A percentile compares a stretch with the other conserved stretches of the same genome.
phyloP scores from a whole-genome alignment of 2,888 invertebrate genomes.

The Drosophila niveifrons region DNA sequence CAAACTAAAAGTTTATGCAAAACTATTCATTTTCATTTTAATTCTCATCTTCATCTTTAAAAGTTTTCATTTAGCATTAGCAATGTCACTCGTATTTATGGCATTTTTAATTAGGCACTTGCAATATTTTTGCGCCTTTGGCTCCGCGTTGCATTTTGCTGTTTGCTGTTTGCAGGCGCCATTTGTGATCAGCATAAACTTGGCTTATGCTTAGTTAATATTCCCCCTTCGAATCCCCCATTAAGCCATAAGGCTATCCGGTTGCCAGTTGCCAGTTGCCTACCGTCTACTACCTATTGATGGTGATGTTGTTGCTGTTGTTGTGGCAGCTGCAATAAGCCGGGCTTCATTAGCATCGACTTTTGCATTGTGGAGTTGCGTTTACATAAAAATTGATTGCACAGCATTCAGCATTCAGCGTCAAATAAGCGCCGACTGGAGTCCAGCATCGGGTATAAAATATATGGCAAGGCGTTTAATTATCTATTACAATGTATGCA shows the following conservation, averaged over 20 bases:
- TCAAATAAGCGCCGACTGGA: conserved; percentile 47
- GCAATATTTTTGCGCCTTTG: conserved; percentile 44
- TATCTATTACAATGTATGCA: conserved; percentile 59
- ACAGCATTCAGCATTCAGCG: conserved; percentile 55
- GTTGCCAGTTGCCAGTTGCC: conserved; percentile 14
- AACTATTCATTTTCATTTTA: conserved; percentile 34
- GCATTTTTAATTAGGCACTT: conserved; percentile 72
- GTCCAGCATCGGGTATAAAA: conserved; percentile 44
- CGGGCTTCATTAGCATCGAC: conserved; percentile 71
- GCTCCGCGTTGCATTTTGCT: conserved; percentile 22
- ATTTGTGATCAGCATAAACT: conserved; percentile 44
- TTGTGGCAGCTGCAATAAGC: conserved; percentile 41
- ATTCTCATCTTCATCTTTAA: conserved; percentile 23
- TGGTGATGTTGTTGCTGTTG: conserved; percentile 11
- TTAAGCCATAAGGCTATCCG: conserved; percentile 61
- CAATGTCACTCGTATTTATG: conserved; percentile 66
- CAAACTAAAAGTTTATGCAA: conserved; percentile 62
- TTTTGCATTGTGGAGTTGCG: conserved; percentile 67
- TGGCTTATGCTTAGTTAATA: conserved; percentile 44
- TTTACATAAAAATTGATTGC: conserved; percentile 73
- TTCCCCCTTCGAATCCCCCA: conserved; percentile 9
- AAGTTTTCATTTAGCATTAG: conserved; percentile 30
- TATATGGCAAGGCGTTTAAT: conserved; percentile 60
- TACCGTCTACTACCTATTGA: background rate
- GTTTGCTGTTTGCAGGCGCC: conserved; percentile 30